Conservation (phyloP, 2,797 vertebrate genomes). For the Toxotes lorentzi region DNA sequence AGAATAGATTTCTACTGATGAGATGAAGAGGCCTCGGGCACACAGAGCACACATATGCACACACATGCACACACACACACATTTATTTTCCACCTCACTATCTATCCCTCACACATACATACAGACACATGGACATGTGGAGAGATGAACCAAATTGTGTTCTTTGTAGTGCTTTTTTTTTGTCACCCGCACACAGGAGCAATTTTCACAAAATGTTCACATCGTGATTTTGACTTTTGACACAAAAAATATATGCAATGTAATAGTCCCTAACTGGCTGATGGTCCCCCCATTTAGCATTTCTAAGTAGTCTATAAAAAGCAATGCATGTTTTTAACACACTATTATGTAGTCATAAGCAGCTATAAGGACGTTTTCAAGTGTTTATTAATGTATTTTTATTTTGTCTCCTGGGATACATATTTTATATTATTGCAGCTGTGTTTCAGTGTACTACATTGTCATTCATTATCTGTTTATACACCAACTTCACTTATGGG, state of each 20-base stretch:
- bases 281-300: no score
- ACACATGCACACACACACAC: constrained; percentile 40
- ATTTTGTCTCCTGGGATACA: background rate
- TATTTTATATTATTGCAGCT: background rate
- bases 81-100: constrained; percentile 5
- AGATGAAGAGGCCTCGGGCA: constrained; percentile 78
- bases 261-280: background rate
- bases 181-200: background rate
- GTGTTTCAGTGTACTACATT: background rate
- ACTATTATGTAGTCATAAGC: background rate
- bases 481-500: background rate
- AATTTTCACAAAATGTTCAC: background rate
- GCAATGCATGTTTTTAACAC: no score
- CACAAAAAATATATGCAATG: background rate
- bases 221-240: background rate
- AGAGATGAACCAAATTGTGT: constrained; percentile 36
- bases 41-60: constrained; percentile 39
- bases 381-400: background rate
- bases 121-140: constrained; percentile 13
- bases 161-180: constrained; percentile 32
- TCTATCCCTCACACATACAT: constrained; percentile 27
- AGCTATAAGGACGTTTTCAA: background rate
- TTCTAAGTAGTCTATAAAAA: no score
- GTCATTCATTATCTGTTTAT: background rate
- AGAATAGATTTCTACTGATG: constrained; percentile 81